Evolutionary conservation across 2,888 invertebrate genomes (phyloP), one percentile per base, ranked within the genome.

Genomic region (Smittia sp.): DNA sequence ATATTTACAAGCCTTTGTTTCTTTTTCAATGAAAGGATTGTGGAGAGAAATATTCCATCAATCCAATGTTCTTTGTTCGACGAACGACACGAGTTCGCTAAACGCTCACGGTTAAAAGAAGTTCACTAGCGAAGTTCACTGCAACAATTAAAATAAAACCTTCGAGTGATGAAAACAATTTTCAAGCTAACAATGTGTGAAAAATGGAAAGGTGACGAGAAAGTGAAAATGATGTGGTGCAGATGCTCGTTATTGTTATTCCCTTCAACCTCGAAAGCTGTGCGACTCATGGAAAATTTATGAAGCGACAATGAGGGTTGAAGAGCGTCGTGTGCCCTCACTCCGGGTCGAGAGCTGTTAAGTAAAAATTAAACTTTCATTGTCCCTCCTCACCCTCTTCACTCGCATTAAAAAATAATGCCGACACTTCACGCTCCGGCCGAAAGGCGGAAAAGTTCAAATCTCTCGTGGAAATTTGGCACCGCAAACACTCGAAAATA

Each of bases 341-440:
- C n/a, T n/a, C n/a, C n/a, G 11, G 46, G 46, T 46, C n/a, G 46
- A 32, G 58, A 27, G 70, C 22, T 72, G 58, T 58, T 62, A 38
- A 38, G 62, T 72, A 62, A 72, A 72, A 72, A 72, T 72, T 72
- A 72, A 72, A 72, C 58, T 72, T 72, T 72, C 72, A 72, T 72
- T 58, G 72, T 72, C 62, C 39, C 13, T 15, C 13, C 27, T 7
- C 15, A 15, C 32, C 15, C 24, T 46, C 46, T 46, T 2, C 46
- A 3, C 46, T 46, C n/a, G 11, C 46, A 46, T 72, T 18, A 72
- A 62, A 72, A 38, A 58, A 62, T 72, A 70, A 72, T 72, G 72
- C 32, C 22, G 27, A 70, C 9, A 13, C 32, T 70, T 70, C 69
- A 70, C 69, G 52, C 54, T 38, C n/a, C 70, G 41, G 52, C 18